Evolutionary conservation across 1,140 invertebrate species (phyloP).

Genomic region (Sinonovacula constricta): DNA sequence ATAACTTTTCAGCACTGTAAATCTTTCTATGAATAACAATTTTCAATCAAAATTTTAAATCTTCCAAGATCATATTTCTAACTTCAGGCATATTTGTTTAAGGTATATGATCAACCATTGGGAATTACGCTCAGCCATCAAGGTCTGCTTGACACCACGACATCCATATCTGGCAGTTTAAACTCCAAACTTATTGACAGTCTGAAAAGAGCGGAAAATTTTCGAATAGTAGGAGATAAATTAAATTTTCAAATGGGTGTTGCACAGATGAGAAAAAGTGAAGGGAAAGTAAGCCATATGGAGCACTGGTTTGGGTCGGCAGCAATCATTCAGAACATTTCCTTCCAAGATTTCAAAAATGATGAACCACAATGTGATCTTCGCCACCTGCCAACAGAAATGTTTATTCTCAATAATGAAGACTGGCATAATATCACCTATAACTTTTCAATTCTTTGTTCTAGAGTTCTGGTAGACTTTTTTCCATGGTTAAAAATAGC

Average conservation of each 20-base stretch:
- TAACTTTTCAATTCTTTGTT: not conserved
- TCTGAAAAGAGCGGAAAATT: constrained; percentile 12
- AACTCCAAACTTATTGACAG: constrained; percentile 27
- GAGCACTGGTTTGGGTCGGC: constrained; percentile 47
- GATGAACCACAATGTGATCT: constrained; percentile 23
- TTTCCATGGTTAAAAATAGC: constrained; percentile 17
- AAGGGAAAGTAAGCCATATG: constrained; percentile 22
- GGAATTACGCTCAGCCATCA: constrained; percentile 18
- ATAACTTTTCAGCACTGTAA: too few species aligned
- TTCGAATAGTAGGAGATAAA: constrained; percentile 40
- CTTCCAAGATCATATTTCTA: too few species aligned
- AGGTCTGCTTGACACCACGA: constrained; percentile 21
- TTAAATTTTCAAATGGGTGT: constrained; percentile 36
- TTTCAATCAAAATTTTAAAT: too few species aligned
- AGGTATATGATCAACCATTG: too few species aligned
- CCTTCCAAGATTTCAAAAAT: constrained; percentile 12
- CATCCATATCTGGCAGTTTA: constrained; percentile 27
- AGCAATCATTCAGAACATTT: constrained; percentile 42
- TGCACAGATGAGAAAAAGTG: constrained; percentile 17
- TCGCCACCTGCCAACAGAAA: not conserved
- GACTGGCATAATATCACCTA: constrained; percentile 20
- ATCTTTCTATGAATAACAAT: too few species aligned
- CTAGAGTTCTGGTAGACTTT: constrained; percentile 20
- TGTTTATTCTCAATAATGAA: constrained; percentile 12
- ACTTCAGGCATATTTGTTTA: too few species aligned